phyloP scores from a whole-genome alignment of 2,113 vertebrate species.

The Dendrocopos noguchii region DNA sequence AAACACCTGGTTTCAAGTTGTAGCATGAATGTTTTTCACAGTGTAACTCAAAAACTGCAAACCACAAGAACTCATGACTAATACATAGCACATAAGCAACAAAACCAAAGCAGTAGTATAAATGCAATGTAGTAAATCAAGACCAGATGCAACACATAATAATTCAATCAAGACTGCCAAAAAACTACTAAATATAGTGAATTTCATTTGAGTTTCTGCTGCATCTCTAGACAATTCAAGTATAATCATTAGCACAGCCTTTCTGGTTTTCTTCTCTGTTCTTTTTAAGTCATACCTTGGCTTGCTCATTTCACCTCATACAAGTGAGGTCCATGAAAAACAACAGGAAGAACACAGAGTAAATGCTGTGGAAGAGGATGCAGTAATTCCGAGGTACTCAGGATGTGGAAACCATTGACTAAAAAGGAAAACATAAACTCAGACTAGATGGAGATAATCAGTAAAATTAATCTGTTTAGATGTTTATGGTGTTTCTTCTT shows the following conservation, averaged over 20 bases:
- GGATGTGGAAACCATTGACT: fast-evolving
- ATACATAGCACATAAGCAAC: background rate
- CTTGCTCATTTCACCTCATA: background rate
- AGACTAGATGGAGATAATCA: background rate
- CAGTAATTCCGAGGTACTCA: fast-evolving
- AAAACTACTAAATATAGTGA: slow-evolving; percentile 56
- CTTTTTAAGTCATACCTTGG: background rate
- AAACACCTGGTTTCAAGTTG: slow-evolving; percentile 42
- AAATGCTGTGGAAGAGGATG: background rate
- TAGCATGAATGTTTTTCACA: background rate
- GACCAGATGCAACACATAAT: slow-evolving; percentile 64
- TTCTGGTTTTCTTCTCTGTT: fast-evolving
- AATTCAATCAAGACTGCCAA: slow-evolving; percentile 71
- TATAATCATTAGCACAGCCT: background rate
- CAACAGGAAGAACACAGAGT: background rate
- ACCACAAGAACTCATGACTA: slow-evolving; percentile 25
- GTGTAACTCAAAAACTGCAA: slow-evolving; percentile 21
- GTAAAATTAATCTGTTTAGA: background rate
- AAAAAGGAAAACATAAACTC: background rate
- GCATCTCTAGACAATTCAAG: background rate
- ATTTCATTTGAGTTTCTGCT: slow-evolving; percentile 70
- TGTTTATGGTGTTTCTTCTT: background rate
- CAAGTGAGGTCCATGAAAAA: background rate
- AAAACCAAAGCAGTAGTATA: slow-evolving; percentile 60
- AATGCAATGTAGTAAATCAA: slow-evolving; percentile 63